Evolutionary conservation across 2,797 vertebrate genomes (phyloP).

Genomic region (Danionella dracula): DNA sequence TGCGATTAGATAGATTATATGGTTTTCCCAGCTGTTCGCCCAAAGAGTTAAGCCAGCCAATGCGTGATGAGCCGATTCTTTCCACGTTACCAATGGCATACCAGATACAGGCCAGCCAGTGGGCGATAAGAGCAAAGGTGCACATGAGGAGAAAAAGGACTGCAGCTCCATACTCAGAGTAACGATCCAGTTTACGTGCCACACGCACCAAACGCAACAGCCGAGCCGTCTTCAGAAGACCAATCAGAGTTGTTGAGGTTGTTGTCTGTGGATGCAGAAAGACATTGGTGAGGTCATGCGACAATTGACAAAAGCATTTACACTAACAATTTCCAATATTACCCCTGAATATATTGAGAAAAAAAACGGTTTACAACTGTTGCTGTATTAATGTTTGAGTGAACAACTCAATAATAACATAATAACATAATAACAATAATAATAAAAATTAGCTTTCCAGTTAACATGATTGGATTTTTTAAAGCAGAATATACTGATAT

Average conservation of each 20-base stretch:
- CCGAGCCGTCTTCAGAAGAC: conserved; percentile 84
- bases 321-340: not conserved
- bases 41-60: conserved; percentile 84
- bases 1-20: conserved; percentile 69
- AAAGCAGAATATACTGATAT: no score
- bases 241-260: conserved; percentile 76
- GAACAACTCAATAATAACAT: no score
- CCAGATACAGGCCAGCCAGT: conserved; percentile 83
- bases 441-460: no score
- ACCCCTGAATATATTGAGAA: no score
- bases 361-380: no score
- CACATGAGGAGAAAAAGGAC: conserved; percentile 90
- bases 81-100: conserved; percentile 80
- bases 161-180: conserved; percentile 81
- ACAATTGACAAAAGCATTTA: not conserved
- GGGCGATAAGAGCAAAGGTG: conserved; percentile 82
- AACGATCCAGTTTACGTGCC: conserved; percentile 83
- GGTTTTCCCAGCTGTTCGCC: conserved; percentile 82
- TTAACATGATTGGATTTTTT: no score
- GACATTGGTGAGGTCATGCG: not conserved
- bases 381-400: no score
- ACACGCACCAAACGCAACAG: conserved; percentile 83
- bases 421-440: no score
- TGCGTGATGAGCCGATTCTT: conserved; percentile 60
- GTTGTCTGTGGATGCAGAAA: conserved; percentile 59